Conservation (phyloP, 2,797 vertebrate species). For the Brachyrhaphis roseni region DNA sequence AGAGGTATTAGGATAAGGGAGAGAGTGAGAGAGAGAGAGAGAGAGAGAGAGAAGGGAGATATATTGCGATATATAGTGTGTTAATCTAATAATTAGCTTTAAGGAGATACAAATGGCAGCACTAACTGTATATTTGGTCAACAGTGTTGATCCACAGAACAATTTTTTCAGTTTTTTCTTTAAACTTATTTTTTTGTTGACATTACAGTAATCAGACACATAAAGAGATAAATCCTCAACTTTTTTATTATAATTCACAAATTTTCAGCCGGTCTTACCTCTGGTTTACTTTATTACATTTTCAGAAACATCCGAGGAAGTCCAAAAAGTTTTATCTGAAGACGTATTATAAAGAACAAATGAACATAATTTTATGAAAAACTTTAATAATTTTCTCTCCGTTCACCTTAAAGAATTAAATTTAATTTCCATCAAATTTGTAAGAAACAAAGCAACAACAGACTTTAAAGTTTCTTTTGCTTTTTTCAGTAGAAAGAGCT, state of each 20-base stretch:
- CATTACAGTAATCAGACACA: neutral
- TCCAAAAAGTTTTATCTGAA: neutral
- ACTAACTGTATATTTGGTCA: neutral
- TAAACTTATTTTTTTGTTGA: neutral
- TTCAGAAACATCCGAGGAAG: neutral
- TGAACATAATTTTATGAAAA: too few species aligned
- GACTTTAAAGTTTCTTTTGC: neutral
- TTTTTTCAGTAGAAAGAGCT: neutral
- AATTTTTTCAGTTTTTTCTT: neutral
- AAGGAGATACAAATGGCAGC: neutral
- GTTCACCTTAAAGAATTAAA: neutral
- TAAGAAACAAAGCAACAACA: neutral
- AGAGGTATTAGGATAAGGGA: too few species aligned
- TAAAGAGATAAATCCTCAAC: neutral
- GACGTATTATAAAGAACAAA: too few species aligned
- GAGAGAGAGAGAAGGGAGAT: neutral
- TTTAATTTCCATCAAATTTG: neutral
- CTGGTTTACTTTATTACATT: neutral
- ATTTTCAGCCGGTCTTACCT: neutral
- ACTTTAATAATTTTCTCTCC: neutral
- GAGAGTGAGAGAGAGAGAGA: too few species aligned
- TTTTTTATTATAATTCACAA: neutral
- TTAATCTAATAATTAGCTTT: neutral
- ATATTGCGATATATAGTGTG: neutral
- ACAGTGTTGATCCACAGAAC: too few species aligned